These are phyloP conservation scores for Campylomormyrus numenius DNA, from an alignment of 2,113 vertebrate genomes.

Conservation along the genomic window DNA sequence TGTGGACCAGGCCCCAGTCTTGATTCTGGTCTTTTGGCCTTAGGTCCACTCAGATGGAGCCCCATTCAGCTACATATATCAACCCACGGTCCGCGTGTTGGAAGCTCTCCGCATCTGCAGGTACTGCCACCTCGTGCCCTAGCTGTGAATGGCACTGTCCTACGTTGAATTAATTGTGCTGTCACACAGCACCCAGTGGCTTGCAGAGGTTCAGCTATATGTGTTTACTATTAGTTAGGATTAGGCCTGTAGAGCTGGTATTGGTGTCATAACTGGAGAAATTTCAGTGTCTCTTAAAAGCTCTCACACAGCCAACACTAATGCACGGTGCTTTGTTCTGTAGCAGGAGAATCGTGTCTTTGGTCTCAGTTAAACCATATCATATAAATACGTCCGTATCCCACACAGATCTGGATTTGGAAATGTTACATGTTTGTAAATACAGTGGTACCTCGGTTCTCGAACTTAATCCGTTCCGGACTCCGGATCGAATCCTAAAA, in stretches of 20 bases:
- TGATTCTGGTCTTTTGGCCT: not conserved
- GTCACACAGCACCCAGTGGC: too few relatives aligned
- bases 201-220: not conserved
- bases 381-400: not conserved
- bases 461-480: too few relatives aligned
- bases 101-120: conserved; percentile 18
- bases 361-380: not conserved
- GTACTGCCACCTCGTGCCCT: conserved; percentile 2
- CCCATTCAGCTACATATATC: conserved; percentile 23
- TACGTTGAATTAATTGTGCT: not conserved
- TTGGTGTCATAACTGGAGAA: not conserved
- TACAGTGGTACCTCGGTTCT: not conserved
- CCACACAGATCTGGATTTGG: not conserved
- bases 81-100: conserved; percentile 23
- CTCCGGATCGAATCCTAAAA: too few relatives aligned
- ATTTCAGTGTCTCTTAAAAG: not conserved
- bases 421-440: not conserved
- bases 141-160: too few relatives aligned
- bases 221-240: not conserved
- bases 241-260: not conserved
- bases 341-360: not conserved
- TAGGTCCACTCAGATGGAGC: conserved; percentile 34
- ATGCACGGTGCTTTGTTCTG: not conserved
- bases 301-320: not conserved
- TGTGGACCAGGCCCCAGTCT: not conserved